Conservation (phyloP, 2,113 vertebrate species). For the Poeciliopsis retropinna region DNA sequence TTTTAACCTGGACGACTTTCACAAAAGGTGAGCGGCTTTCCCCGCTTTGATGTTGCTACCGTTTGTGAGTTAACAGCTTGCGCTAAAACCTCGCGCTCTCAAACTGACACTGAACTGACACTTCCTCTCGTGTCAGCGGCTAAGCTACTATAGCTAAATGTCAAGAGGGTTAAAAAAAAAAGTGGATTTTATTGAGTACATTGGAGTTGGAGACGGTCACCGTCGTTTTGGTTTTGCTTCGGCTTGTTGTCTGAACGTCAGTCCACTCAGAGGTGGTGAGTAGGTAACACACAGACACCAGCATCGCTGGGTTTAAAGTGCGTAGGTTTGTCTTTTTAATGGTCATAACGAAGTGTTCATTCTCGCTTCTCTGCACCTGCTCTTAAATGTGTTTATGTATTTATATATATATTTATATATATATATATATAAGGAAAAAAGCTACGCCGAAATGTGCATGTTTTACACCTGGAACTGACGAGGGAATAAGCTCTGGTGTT, state of each 20-base stretch:
- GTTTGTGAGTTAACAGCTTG: slow-evolving; percentile 31
- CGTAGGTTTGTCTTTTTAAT: slow-evolving; percentile 47
- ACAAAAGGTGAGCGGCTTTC: slow-evolving; percentile 41
- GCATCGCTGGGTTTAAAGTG: slow-evolving; percentile 53
- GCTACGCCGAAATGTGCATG: slow-evolving; percentile 22
- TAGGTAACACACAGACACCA: background rate
- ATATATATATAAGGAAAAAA: background rate
- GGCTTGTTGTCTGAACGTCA: slow-evolving; percentile 35
- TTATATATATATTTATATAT: too few species aligned
- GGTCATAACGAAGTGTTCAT: slow-evolving; percentile 15
- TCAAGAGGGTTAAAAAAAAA: slow-evolving; percentile 14
- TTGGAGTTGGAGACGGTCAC: slow-evolving; percentile 37
- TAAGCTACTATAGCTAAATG: slow-evolving; percentile 26
- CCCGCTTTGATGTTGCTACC: slow-evolving; percentile 4
- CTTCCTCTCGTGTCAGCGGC: slow-evolving; percentile 59
- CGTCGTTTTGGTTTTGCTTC: slow-evolving; percentile 24
- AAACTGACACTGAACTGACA: slow-evolving; percentile 40
- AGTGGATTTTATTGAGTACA: slow-evolving; percentile 4
- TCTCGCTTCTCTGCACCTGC: slow-evolving; percentile 52
- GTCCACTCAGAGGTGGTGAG: slow-evolving; percentile 26
- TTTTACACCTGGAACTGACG: slow-evolving; percentile 19
- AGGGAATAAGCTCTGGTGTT: slow-evolving; percentile 23
- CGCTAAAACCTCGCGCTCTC: slow-evolving; percentile 32
- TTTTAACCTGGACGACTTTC: slow-evolving; percentile 19
- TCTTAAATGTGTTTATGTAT: background rate